Evolutionary conservation across 2,888 invertebrate genomes (phyloP).

Genomic region (Steromphala cineraria): DNA sequence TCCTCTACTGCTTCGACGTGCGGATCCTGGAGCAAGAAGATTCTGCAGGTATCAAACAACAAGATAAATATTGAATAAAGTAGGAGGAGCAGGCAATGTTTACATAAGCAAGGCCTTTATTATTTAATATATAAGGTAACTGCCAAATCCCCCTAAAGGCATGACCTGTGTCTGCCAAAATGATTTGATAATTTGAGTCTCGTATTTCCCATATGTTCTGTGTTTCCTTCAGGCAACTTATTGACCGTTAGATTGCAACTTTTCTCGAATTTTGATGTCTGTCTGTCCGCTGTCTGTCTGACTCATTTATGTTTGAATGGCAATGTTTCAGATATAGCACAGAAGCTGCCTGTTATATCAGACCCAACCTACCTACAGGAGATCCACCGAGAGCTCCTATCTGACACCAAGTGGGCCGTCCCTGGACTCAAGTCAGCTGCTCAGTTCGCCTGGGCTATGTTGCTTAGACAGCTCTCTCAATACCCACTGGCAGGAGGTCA

Average conservation of each 20-base stretch:
- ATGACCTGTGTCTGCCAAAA: too few species aligned
- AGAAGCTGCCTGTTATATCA: constrained; percentile 72
- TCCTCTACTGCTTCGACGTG: constrained; percentile 89
- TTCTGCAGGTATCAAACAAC: constrained; percentile 65
- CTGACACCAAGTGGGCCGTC: constrained; percentile 74
- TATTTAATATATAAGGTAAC: too few species aligned
- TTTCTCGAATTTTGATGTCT: not conserved
- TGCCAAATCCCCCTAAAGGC: too few species aligned
- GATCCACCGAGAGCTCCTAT: constrained; percentile 78
- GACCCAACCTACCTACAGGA: constrained; percentile 69
- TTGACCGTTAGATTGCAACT: not conserved
- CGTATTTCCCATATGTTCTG: too few species aligned
- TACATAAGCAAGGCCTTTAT: too few species aligned
- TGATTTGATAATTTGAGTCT: too few species aligned
- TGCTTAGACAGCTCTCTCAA: constrained; percentile 77
- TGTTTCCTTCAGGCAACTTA: too few species aligned
- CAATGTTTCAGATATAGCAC: constrained; percentile 55
- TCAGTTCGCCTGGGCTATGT: constrained; percentile 84
- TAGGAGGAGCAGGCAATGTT: not conserved
- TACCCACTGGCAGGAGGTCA: constrained; percentile 64
- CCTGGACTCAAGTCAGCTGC: constrained; percentile 78
- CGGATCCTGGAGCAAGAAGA: constrained; percentile 80
- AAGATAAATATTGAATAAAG: not conserved
- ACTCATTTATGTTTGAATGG: not conserved
- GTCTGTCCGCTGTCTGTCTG: not conserved